Evolutionary conservation across 2,888 invertebrate genomes (phyloP).

Genomic region (Agrenia bidenticulata): DNA sequence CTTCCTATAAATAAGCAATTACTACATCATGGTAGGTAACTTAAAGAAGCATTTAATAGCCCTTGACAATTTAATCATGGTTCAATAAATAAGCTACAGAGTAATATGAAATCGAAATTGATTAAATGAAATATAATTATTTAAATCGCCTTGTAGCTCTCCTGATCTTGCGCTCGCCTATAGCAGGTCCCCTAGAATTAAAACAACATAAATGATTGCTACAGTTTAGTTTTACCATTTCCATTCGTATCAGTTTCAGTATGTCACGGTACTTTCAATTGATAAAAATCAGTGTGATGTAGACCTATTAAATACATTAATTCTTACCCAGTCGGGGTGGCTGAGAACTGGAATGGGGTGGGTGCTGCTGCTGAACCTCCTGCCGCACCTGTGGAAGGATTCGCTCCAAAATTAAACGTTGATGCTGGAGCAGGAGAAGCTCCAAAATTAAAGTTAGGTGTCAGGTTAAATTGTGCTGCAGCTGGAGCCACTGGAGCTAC

Average conservation of each 20-base stretch:
- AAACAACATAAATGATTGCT: not conserved
- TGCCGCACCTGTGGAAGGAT: not conserved
- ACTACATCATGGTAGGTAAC: too few species aligned
- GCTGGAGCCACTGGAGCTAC: not conserved
- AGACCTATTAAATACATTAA: not conserved
- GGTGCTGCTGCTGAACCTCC: not conserved
- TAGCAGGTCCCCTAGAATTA: not conserved
- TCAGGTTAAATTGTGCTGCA: conserved; percentile 7
- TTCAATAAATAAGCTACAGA: conserved; percentile 5
- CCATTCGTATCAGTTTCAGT: not conserved
- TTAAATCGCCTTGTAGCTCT: conserved; percentile 5
- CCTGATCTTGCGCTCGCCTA: not conserved
- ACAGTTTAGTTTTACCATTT: not conserved
- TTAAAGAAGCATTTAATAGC: not conserved
- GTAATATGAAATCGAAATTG: not conserved
- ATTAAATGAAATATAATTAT: not conserved
- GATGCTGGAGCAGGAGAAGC: not conserved
- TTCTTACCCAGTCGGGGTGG: conserved; percentile 2
- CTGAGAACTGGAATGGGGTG: conserved; percentile 9
- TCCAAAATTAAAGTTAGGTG: conserved; percentile 15
- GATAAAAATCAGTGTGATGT: too few species aligned
- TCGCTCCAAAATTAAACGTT: conserved; percentile 11
- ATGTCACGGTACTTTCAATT: too few species aligned
- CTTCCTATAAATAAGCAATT: too few species aligned
- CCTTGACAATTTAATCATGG: conserved; percentile 1